Percentiles rank a stretch among this genome's conserved stretches.
Evolutionary conservation across 2,888 invertebrate genomes (phyloP).

Genomic region (Cecidostiba fungosa): DNA sequence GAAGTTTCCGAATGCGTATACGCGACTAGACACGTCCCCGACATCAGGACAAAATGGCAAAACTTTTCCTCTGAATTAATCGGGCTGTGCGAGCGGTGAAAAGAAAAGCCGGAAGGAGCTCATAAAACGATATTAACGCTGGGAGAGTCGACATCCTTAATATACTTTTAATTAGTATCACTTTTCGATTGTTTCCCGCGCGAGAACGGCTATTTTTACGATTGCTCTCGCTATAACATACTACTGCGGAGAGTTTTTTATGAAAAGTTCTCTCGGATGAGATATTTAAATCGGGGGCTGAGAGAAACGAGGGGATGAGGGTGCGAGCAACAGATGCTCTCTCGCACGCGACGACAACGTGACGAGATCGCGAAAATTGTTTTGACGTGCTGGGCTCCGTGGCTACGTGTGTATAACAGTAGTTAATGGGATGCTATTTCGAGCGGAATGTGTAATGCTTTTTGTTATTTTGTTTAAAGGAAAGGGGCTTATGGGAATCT

Average conservation of each 20-base stretch:
- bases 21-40: no score
- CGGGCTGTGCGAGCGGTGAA: background rate
- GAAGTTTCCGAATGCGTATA: background rate
- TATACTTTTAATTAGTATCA: background rate
- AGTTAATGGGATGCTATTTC: background rate
- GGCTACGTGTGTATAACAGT: background rate
- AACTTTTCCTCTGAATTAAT: background rate
- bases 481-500: background rate
- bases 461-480: background rate
- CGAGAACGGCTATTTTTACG: background rate
- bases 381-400: background rate
- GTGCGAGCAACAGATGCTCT: background rate
- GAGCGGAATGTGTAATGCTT: background rate
- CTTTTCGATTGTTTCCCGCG: background rate
- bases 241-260: background rate
- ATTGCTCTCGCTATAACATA: no score
- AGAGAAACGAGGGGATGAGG: background rate
- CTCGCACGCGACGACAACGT: background rate
- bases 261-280: background rate
- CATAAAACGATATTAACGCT: background rate
- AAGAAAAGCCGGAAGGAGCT: background rate
- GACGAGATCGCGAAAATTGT: background rate
- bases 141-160: background rate
- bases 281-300: background rate
- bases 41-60: background rate